phyloP scores from a whole-genome alignment of 2,113 vertebrate species.

The Martes martes region DNA sequence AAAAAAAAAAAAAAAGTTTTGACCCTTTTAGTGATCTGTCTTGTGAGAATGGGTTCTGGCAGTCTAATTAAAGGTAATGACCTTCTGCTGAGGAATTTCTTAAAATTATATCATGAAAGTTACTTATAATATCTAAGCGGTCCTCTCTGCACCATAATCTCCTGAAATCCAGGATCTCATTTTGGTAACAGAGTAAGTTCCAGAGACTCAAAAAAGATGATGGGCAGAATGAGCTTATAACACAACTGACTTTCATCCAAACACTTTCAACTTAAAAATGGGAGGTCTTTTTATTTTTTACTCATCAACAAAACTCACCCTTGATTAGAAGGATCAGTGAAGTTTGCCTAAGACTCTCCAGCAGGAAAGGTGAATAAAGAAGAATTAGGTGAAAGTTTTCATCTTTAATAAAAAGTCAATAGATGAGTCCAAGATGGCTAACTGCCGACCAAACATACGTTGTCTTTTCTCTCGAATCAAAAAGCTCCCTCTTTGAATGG shows the following conservation, averaged over 20 bases:
- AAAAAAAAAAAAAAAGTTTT: not conserved
- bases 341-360: not conserved
- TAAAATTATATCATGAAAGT: not conserved
- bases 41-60: not conserved
- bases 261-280: not conserved
- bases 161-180: not conserved
- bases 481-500: not conserved
- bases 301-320: not conserved
- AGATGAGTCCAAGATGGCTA: not conserved
- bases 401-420: not conserved
- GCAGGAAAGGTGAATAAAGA: not conserved
- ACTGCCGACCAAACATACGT: not conserved
- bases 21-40: not conserved
- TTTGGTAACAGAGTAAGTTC: not conserved
- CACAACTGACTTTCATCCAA: not conserved
- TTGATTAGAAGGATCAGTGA: not conserved
- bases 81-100: not conserved
- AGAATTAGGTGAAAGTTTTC: not conserved
- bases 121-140: not conserved
- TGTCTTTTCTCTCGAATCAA: not conserved
- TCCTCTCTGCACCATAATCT: not conserved
- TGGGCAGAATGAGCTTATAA: not conserved
- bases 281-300: not conserved
- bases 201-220: not conserved
- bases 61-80: not conserved